These are phyloP conservation scores for Adelognathus sp. DNA, from an alignment of 2,888 invertebrate genomes.

Conservation along the genomic window DNA sequence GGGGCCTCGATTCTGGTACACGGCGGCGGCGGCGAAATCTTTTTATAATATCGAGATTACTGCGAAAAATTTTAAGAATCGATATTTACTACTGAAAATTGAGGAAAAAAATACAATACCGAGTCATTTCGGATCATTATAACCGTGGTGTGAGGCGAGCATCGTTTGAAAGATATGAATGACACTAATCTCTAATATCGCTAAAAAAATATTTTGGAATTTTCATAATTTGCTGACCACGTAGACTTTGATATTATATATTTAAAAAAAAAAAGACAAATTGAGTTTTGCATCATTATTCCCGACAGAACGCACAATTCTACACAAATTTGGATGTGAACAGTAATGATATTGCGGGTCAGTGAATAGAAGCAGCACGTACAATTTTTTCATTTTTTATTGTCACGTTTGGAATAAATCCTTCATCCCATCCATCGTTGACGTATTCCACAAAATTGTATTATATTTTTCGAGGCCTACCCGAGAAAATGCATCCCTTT, in stretches of 20 bases:
- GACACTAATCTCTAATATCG: no score
- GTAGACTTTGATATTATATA: not conserved
- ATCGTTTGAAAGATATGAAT: no score
- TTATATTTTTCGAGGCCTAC: not conserved
- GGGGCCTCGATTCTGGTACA: no score
- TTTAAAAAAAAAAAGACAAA: not conserved
- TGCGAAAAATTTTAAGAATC: no score
- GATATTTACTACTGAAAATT: no score
- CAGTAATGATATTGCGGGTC: constrained; percentile 64
- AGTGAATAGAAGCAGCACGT: constrained; percentile 45
- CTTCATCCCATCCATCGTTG: not conserved
- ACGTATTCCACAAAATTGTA: not conserved
- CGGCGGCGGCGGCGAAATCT: no score
- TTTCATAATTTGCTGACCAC: not conserved
- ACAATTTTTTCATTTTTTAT: constrained; percentile 48
- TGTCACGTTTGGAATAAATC: not conserved
- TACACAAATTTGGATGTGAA: constrained; percentile 65
- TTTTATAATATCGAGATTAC: no score
- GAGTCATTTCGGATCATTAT: no score
- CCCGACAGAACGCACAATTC: constrained; percentile 54
- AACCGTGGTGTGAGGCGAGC: no score
- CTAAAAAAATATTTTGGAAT: not conserved
- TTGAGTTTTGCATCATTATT: not conserved
- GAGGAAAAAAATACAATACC: no score
- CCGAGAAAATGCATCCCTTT: not conserved